phyloP scores from a whole-genome alignment of 2,797 vertebrate genomes.

The Pangasius macronema region DNA sequence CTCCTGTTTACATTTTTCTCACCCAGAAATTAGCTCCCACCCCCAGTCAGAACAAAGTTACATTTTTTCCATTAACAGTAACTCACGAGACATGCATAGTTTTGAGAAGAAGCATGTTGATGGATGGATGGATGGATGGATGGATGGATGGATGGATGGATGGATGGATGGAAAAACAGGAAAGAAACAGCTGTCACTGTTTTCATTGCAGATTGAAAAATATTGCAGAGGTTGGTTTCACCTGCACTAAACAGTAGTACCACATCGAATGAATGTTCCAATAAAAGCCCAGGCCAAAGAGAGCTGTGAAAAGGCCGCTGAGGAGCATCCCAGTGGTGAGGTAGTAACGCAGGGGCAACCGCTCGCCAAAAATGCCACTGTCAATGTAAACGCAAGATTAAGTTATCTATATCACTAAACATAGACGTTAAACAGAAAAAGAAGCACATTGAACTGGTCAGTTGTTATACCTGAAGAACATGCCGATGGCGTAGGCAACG shows the following conservation, averaged over 20 bases:
- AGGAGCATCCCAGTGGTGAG: slow-evolving; percentile 88
- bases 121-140: neutral
- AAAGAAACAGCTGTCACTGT: neutral
- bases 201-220: neutral
- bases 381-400: neutral
- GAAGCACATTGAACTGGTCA: neutral
- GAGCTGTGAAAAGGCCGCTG: slow-evolving; percentile 86
- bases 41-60: neutral
- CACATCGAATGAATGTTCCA: slow-evolving; percentile 89
- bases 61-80: neutral
- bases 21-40: neutral
- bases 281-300: slow-evolving; percentile 92
- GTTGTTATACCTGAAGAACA: slow-evolving; percentile 88
- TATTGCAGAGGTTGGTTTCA: slow-evolving; percentile 55
- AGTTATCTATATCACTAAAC: neutral
- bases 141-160: neutral
- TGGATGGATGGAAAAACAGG: neutral
- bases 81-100: neutral
- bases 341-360: slow-evolving; percentile 92
- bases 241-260: slow-evolving; percentile 92
- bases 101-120: neutral
- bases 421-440: neutral
- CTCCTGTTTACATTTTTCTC: neutral
- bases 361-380: slow-evolving; percentile 96
- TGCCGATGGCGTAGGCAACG: slow-evolving; percentile 93